These are phyloP conservation scores for Pterostichus madidus DNA, from an alignment of 2,888 invertebrate species.

Conservation along the genomic window DNA sequence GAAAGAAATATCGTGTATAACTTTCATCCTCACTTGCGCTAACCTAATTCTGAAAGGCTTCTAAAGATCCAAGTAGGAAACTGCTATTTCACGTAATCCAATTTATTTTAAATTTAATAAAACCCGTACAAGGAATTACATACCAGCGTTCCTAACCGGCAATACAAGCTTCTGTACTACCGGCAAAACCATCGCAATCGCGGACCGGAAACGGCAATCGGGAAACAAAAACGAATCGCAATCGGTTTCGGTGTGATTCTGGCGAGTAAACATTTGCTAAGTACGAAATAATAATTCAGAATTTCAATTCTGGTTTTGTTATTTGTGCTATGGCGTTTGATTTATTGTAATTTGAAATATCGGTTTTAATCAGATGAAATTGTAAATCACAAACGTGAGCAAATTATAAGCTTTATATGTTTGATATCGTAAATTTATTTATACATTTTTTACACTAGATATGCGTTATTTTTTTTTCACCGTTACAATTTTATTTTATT, in stretches of 20 bases:
- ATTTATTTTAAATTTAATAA: constrained; percentile 66
- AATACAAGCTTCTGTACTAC: not conserved
- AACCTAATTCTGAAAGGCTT: constrained; percentile 65
- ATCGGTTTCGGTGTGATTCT: constrained; percentile 12
- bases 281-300: constrained; percentile 64
- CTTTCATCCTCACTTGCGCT: constrained; percentile 49
- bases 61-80: constrained; percentile 65
- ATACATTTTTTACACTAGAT: not conserved
- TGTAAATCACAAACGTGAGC: constrained; percentile 54
- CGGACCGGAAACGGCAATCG: not conserved
- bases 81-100: constrained; percentile 65
- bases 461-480: too few species aligned
- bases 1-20: constrained; percentile 29
- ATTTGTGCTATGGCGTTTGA: constrained; percentile 55
- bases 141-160: not conserved
- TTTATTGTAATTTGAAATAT: constrained; percentile 59
- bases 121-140: constrained; percentile 60
- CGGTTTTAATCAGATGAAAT: constrained; percentile 60
- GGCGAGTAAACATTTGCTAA: constrained; percentile 58
- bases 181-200: constrained; percentile 6
- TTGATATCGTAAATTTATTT: constrained; percentile 43
- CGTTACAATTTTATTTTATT: too few species aligned
- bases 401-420: constrained; percentile 52
- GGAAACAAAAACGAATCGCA: constrained; percentile 20
- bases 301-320: constrained; percentile 62